Conservation (phyloP, 2,113 vertebrate genomes). For the Cephalopterus ornatus region DNA sequence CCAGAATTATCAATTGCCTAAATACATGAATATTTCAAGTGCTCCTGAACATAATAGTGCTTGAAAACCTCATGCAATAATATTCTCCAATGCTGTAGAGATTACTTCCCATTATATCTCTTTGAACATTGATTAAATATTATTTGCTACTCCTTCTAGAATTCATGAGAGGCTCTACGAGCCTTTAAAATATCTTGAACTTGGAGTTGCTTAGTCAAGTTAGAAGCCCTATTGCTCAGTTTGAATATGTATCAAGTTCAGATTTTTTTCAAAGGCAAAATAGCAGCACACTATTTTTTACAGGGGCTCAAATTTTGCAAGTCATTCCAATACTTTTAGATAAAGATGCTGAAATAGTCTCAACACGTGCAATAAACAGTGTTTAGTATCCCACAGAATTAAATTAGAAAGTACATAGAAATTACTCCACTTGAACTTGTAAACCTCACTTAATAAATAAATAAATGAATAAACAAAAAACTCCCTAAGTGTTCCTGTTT, state of each 20-base stretch:
- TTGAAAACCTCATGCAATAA: constrained; percentile 34
- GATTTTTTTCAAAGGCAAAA: neutral
- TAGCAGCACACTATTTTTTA: neutral
- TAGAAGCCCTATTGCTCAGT: neutral
- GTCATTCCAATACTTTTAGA: neutral
- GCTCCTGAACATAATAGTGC: constrained; percentile 37
- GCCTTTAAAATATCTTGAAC: constrained; percentile 12
- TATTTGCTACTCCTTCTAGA: neutral
- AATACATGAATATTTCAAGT: constrained; percentile 53
- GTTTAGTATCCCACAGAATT: neutral
- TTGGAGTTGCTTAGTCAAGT: neutral
- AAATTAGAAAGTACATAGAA: neutral
- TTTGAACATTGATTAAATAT: constrained; percentile 45
- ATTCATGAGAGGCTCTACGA: neutral
- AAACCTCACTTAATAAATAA: neutral
- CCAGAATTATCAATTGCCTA: constrained; percentile 46
- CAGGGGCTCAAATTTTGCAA: neutral
- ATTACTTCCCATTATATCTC: constrained; percentile 33
- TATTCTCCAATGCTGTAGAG: constrained; percentile 8
- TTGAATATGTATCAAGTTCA: neutral
- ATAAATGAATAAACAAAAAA: neutral
- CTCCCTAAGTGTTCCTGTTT: neutral
- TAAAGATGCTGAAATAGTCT: neutral
- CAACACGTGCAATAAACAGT: neutral
- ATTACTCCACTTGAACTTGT: neutral